Evolutionary conservation across 2,113 vertebrate genomes (phyloP).

Genomic region (Oreamnos americanus): DNA sequence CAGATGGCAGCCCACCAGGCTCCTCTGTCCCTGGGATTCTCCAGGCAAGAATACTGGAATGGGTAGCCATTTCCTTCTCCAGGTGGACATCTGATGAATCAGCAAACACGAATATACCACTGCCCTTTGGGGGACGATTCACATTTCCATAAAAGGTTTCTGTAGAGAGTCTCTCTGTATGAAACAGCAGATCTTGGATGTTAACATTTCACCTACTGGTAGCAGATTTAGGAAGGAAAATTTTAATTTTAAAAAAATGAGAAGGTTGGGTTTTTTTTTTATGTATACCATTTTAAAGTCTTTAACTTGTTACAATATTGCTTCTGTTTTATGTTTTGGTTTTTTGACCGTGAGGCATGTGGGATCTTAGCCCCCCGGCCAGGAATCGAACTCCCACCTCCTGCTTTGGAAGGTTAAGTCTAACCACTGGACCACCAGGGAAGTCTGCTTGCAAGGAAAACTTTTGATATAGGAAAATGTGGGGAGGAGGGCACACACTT

Average conservation of each 20-base stretch:
- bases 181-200: not conserved
- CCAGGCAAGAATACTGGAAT: too few relatives aligned
- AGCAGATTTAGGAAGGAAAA: not conserved
- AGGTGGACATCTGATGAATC: too few relatives aligned
- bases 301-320: not conserved
- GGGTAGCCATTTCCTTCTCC: too few relatives aligned
- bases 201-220: not conserved
- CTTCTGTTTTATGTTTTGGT: not conserved
- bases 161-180: not conserved
- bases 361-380: not conserved
- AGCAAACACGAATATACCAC: too few relatives aligned
- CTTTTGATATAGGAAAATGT: not conserved
- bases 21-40: too few relatives aligned
- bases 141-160: not conserved
- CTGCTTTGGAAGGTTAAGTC: not conserved
- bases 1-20: not conserved
- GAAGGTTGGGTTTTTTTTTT: not conserved
- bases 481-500: accelerated
- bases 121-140: not conserved
- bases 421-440: not conserved
- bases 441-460: not conserved
- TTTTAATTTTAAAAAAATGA: not conserved
- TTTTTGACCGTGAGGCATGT: not conserved
- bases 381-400: not conserved
- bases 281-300: not conserved